Evolutionary conservation across 1,140 invertebrate species (phyloP).

Genomic region (Aphelenchoides avenae): DNA sequence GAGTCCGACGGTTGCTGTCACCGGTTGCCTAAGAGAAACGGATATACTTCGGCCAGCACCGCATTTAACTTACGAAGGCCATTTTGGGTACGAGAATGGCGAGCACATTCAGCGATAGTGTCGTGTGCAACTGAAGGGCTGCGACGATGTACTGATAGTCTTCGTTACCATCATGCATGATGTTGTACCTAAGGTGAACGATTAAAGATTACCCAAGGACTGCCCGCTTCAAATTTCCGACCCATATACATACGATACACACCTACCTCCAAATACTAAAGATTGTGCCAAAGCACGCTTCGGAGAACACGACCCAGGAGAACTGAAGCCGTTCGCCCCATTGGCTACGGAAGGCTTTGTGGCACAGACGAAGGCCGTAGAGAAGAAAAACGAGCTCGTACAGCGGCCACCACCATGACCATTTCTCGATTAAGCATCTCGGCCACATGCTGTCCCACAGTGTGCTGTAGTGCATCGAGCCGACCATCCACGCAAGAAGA

Average conservation of each 20-base stretch:
- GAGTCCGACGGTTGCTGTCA: conserved; percentile 58
- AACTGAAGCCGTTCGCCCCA: conserved; percentile 68
- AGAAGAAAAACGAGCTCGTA: conserved; percentile 69
- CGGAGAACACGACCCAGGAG: not conserved
- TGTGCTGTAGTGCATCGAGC: conserved; percentile 36
- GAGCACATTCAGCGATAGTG: conserved; percentile 56
- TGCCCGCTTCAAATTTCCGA: too few relatives aligned
- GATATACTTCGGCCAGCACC: not conserved
- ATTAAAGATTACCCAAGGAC: not conserved
- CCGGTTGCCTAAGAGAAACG: conserved; percentile 35
- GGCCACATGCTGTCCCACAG: conserved; percentile 54
- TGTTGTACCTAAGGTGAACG: not conserved
- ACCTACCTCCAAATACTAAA: not conserved
- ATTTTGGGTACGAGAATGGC: conserved; percentile 46
- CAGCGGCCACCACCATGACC: conserved; percentile 39
- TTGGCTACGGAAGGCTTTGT: conserved; percentile 75
- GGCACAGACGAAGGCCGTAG: conserved; percentile 75
- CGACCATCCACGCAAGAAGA: conserved; percentile 54
- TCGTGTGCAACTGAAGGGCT: conserved; percentile 55
- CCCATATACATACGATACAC: too few relatives aligned
- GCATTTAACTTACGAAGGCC: conserved; percentile 21
- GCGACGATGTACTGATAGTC: conserved; percentile 46
- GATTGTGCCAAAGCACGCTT: not conserved
- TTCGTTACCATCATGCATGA: conserved; percentile 18
- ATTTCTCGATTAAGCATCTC: conserved; percentile 47